Evolutionary conservation across 2,888 invertebrate genomes (phyloP).

Genomic region (Polyploca ridens): DNA sequence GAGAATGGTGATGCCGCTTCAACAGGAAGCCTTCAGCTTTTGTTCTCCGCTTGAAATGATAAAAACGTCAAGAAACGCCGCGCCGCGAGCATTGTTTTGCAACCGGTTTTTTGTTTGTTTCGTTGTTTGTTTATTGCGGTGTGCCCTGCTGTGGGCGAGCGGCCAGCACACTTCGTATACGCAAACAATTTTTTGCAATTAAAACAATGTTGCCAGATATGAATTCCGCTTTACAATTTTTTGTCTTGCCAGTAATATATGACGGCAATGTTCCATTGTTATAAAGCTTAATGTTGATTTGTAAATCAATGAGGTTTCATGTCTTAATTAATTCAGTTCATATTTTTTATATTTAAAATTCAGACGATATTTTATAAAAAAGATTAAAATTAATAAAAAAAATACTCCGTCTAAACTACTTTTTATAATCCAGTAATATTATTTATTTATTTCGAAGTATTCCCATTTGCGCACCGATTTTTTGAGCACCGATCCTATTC

Average conservation of each 20-base stretch:
- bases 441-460: too few relatives aligned
- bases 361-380: neutral
- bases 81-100: slow-evolving; percentile 75
- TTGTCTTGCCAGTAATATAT: slow-evolving; percentile 21
- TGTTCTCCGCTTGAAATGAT: slow-evolving; percentile 80
- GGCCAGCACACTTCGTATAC: slow-evolving; percentile 10
- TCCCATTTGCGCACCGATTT: too few relatives aligned
- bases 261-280: neutral
- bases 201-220: slow-evolving; percentile 52
- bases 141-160: slow-evolving; percentile 32
- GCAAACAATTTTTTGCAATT: slow-evolving; percentile 42
- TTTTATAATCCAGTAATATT: too few relatives aligned
- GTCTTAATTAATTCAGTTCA: neutral
- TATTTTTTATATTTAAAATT: neutral
- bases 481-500: too few relatives aligned
- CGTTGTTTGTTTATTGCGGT: slow-evolving; percentile 66
- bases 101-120: slow-evolving; percentile 67
- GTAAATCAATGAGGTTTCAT: slow-evolving; percentile 3
- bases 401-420: too few relatives aligned
- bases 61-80: slow-evolving; percentile 80
- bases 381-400: too few relatives aligned
- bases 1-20: slow-evolving; percentile 80
- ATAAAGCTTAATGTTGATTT: neutral
- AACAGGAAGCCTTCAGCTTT: slow-evolving; percentile 82
- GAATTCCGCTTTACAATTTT: slow-evolving; percentile 44